Evolutionary conservation across 2,888 invertebrate species (phyloP), one percentile per base, ranked within the genome.

Genomic region (Tetragnatha montana): DNA sequence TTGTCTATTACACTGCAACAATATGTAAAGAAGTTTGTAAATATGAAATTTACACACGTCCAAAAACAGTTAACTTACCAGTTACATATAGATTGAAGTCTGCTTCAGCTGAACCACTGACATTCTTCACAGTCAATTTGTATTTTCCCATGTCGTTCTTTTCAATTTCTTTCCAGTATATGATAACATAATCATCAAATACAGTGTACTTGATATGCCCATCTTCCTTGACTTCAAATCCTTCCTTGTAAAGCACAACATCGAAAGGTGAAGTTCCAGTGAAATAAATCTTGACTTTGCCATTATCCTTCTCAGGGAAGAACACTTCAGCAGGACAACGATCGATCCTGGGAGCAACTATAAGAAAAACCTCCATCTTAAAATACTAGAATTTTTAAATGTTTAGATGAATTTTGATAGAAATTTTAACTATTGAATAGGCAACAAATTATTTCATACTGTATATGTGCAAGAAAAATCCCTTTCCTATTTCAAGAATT

Each of bases 271-370:
- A 98, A 93, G 99, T 98, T 49, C 99, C 99, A 87, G 96, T 96
- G 95, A 98, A 99, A 93, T 97, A 97, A 92, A 99, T 96, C 94
- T 99, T 99, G 93, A 99, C 96, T 94, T 99, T 99, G 10, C 98
- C 97, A 94, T 98, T 98, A 93, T 99, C 99, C 81, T 97, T 96
- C 93, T 98, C 98, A 0, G 98, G 97, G 4, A 99, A 95, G 93
- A 96, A 97, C 35, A 99, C 94, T 93, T 98, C 97, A 69, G 95
- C 96, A 10, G 99, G 98, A 94, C 98, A 96, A 88, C 97, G 96
- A 91, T 97, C 97, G 93, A 98, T 98, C 92, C 96, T 96, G 78
- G 98, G 99, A 85, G 99, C 98, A 92, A 96, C 97, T 96, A 93
- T 76, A 51, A 91, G 83, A 19, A 35, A 70, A 88, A 91, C 19